A percentile compares a stretch with the other conserved stretches of the same genome.
These are phyloP conservation scores for Phylloscopus collybita DNA, from an alignment of 2,797 vertebrate genomes.

Conservation along the genomic window DNA sequence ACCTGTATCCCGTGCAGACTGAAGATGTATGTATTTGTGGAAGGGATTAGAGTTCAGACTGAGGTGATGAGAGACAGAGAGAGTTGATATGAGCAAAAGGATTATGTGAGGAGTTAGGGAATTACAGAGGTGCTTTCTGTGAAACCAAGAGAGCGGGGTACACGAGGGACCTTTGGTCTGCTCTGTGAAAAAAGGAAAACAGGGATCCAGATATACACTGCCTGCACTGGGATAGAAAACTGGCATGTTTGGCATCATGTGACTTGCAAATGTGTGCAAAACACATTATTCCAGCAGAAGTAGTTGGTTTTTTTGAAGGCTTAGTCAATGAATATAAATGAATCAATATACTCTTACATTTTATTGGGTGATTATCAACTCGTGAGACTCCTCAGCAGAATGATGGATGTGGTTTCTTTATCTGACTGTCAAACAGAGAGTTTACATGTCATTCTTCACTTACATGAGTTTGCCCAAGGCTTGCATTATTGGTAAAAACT, in stretches of 20 bases:
- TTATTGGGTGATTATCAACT: slow-evolving; percentile 46
- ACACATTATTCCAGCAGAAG: neutral
- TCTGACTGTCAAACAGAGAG: slow-evolving; percentile 10
- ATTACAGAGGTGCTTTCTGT: neutral
- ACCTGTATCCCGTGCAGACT: neutral
- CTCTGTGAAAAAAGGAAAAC: neutral
- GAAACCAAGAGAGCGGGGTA: neutral
- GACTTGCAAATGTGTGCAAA: slow-evolving; percentile 8
- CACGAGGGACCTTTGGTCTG: neutral
- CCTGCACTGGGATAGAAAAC: neutral
- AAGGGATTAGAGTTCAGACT: neutral
- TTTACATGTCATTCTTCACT: slow-evolving; percentile 34
- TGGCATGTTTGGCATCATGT: neutral
- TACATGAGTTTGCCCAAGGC: slow-evolving; percentile 24
- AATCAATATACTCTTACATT: slow-evolving; percentile 12
- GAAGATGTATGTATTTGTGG: neutral
- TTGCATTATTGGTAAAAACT: slow-evolving; percentile 48
- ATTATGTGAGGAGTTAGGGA: neutral
- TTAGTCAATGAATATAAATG: slow-evolving; percentile 27
- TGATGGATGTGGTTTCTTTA: slow-evolving; percentile 47
- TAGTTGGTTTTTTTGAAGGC: slow-evolving; percentile 13
- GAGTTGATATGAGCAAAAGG: neutral
- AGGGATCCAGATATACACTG: neutral
- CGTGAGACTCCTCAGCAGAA: slow-evolving; percentile 22
- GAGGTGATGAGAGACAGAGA: neutral